phyloP scores from a whole-genome alignment of 2,113 vertebrate species.

The Coreoperca whiteheadi region DNA sequence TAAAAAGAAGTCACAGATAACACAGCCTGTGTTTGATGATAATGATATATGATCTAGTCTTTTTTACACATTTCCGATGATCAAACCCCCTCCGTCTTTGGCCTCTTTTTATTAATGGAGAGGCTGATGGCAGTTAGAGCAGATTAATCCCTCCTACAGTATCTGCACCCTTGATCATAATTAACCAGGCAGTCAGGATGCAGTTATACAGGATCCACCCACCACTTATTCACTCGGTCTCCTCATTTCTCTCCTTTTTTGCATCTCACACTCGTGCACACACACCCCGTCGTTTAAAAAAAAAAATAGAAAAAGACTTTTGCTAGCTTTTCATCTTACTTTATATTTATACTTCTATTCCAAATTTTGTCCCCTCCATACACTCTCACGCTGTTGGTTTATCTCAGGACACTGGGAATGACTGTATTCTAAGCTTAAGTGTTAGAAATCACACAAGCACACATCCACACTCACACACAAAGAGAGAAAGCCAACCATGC shows the following conservation, averaged over 20 bases:
- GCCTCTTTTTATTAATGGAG: conserved; percentile 43
- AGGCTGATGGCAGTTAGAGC: conserved; percentile 56
- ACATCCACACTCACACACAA: conserved; percentile 18
- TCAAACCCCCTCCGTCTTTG: conserved; percentile 9
- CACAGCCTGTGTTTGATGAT: background rate
- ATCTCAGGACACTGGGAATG: background rate
- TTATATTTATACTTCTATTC: background rate
- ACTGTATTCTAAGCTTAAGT: conserved; percentile 20
- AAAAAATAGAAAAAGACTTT: background rate
- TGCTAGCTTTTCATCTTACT: background rate
- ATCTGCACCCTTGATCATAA: conserved; percentile 71
- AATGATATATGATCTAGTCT: conserved; percentile 4
- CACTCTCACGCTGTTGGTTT: background rate
- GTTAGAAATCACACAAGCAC: conserved; percentile 22
- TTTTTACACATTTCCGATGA: conserved; percentile 33
- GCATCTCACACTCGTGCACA: background rate
- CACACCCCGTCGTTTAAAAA: conserved; percentile 6
- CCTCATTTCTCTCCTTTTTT: conserved; percentile 23
- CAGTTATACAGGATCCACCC: conserved; percentile 57
- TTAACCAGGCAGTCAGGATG: conserved; percentile 64
- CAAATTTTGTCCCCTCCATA: background rate
- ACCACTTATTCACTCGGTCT: conserved; percentile 50
- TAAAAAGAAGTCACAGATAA: conserved; percentile 13
- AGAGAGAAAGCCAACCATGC: conserved; percentile 48
- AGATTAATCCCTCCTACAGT: conserved; percentile 70